Evolutionary conservation across 35 echinoderm and acorn worm species (phyloP), one percentile per base, ranked within the genome.

Genomic region (Stichopus chloronotus): DNA sequence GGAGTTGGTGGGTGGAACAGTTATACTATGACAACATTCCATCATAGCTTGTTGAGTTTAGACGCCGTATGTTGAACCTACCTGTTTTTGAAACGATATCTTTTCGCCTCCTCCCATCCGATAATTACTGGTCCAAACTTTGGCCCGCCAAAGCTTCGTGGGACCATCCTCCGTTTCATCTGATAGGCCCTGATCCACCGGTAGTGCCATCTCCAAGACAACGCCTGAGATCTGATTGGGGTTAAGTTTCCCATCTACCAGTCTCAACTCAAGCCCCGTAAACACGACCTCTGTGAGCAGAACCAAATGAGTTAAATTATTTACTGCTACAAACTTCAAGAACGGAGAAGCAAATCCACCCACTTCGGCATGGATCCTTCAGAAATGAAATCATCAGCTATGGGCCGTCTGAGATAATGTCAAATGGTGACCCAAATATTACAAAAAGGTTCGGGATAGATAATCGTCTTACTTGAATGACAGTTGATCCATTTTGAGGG

Each of bases 21-120:
- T 17, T 17, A 72, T 16, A 72, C 5, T 72, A 72, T 19, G 10
- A 5, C 9, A 11, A 72, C 14, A 11, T 7, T 60, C 58, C 12
- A 12, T 60, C 12, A 60, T 60, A 12, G 58, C 58, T 7, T 60
- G 58, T 60, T 12, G 58, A 60, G 5, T 60, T 60, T 60, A 12
- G 12, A 12, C 5, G 58, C 58, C 58, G 12, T 60, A n/a, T 14
- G 25, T 5, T 9, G 55, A 54, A 52, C 79, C n/a, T 55, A 87
- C 85, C 57, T 87, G 85, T 87, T 87, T 87, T 13, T 87, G 55
- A 30, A 87, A 87, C 5, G 56, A 20, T 22, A 87, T 17, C 21
- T 87, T 87, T 43, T 13, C 12, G 5, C 85, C 85, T 11, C 85
- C 57, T 54, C 85, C 85, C 9, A 9, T 25, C 17, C 19, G 53